These are phyloP conservation scores for Drosophila saltans DNA, from an alignment of 1,140 invertebrate species.

Conservation along the genomic window DNA sequence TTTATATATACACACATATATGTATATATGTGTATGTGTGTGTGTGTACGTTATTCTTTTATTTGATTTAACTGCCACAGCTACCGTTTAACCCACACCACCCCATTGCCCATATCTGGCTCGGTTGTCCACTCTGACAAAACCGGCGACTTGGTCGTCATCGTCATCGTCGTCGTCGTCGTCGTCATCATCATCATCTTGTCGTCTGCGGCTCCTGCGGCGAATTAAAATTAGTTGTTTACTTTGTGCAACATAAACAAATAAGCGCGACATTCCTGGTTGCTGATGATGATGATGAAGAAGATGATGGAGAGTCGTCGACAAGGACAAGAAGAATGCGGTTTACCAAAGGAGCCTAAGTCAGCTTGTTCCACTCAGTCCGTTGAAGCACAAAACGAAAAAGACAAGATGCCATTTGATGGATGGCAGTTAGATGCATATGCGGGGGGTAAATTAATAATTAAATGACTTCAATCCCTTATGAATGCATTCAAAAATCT, in stretches of 20 bases:
- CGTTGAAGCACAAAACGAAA: not conserved
- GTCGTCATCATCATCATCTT: slow-evolving; percentile 42
- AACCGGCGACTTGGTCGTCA: slow-evolving; percentile 26
- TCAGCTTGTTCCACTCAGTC: not conserved
- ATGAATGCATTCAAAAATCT: not conserved
- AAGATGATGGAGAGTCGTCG: slow-evolving; percentile 29
- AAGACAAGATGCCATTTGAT: too few relatives aligned
- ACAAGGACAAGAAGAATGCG: slow-evolving; percentile 8
- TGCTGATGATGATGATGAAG: slow-evolving; percentile 25
- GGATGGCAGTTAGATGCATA: too few relatives aligned
- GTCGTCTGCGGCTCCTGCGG: slow-evolving; percentile 73
- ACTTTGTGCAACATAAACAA: slow-evolving; percentile 79
- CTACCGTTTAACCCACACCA: slow-evolving; percentile 22
- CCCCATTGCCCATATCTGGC: not conserved
- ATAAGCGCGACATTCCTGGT: slow-evolving; percentile 62
- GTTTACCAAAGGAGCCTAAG: not conserved
- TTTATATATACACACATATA: slow-evolving; percentile 3
- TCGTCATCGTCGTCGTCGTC: slow-evolving; percentile 20
- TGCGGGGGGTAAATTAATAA: not conserved
- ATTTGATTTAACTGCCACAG: slow-evolving; percentile 42
- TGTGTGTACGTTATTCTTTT: slow-evolving; percentile 38
- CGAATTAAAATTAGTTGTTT: slow-evolving; percentile 81
- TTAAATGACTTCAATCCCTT: not conserved
- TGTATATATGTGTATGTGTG: slow-evolving; percentile 7
- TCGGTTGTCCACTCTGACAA: slow-evolving; percentile 27